Evolutionary conservation across 92 coral and sea anemone genomes (phyloP), one percentile per base, ranked within the genome.

Genomic region (Epizoanthus fatuus): DNA sequence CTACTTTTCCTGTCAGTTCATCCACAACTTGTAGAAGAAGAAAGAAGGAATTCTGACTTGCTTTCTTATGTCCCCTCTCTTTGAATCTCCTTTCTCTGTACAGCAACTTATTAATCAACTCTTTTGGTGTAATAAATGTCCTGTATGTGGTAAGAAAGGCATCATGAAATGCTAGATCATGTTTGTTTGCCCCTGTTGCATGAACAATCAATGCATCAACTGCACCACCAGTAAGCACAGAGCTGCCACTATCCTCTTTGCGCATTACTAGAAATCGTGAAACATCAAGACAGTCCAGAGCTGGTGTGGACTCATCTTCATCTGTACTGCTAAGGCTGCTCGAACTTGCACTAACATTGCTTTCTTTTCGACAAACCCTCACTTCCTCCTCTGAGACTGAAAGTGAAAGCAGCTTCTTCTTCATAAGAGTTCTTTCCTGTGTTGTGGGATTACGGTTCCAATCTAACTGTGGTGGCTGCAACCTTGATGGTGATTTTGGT

Each of bases 201-300:
- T 95, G 95, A 17, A 95, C 99, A 79, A 97, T 91, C 56, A 97
- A 78, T 42, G 99, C 99, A 93, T 97, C 99, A n/a, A 96, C 93
- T 55, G 98, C 99, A 15, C 99, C 99, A 63, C 99, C 99, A 16
- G 94, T 83, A 15, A 97, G 89, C 71, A 96, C 90, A 5, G 74
- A 77, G 5, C 98, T 95, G 6, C 96, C 98, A 51, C 93, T 96
- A 19, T 91, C 81, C 62, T 82, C 92, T 6, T 88, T 86, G 16
- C 99, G 95, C 54, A 88, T 91, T 4, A 97, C 99, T 67, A 97
- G 81, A 81, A 97, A 97, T 74, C 92, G 89, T 13, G 95, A 86
- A 58, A 97, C 99, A 91, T 95, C 99, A 67, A 97, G 83, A 44
- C 97, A 93, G 86, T 97, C 99, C n/a, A 97, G 78, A 1, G 99